These are phyloP conservation scores for Leptodactylus fuscus DNA, from an alignment of 2,113 vertebrate genomes.

Conservation along the genomic window DNA sequence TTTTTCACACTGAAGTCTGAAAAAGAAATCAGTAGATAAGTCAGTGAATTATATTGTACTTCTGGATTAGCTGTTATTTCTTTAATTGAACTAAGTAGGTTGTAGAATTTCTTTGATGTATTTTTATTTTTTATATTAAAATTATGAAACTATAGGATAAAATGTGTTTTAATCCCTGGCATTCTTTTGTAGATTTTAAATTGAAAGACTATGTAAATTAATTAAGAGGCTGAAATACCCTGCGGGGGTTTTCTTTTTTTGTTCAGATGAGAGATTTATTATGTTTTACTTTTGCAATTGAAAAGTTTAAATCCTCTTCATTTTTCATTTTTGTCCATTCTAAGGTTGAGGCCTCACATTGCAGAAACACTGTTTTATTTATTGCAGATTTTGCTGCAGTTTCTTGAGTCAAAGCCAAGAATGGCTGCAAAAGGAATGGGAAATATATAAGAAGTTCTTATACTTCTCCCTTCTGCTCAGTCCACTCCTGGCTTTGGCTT, in stretches of 20 bases:
- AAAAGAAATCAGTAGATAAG: conserved; percentile 30
- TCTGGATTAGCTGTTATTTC: conserved; percentile 33
- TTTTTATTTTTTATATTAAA: neutral
- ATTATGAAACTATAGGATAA: conserved; percentile 9
- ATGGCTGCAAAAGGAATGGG: no score
- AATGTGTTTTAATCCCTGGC: conserved; percentile 28
- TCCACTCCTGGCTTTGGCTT: no score
- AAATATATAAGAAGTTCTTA: no score
- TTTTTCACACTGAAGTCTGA: conserved; percentile 21
- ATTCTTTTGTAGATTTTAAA: conserved; percentile 32
- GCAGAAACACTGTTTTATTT: no score
- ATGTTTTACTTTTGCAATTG: neutral
- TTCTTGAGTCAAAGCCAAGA: no score
- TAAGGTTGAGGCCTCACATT: no score
- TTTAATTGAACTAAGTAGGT: conserved; percentile 17
- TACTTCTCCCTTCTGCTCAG: no score
- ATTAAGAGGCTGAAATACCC: neutral
- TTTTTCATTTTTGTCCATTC: no score
- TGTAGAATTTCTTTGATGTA: conserved; percentile 18
- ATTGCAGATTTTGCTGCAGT: no score
- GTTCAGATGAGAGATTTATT: neutral
- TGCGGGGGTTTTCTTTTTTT: neutral
- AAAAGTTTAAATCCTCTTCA: no score
- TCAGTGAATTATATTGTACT: conserved; percentile 13
- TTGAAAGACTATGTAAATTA: conserved; percentile 26